Conservation (phyloP, 2,113 vertebrate genomes). For the Oxygymnocypris stewartii region DNA sequence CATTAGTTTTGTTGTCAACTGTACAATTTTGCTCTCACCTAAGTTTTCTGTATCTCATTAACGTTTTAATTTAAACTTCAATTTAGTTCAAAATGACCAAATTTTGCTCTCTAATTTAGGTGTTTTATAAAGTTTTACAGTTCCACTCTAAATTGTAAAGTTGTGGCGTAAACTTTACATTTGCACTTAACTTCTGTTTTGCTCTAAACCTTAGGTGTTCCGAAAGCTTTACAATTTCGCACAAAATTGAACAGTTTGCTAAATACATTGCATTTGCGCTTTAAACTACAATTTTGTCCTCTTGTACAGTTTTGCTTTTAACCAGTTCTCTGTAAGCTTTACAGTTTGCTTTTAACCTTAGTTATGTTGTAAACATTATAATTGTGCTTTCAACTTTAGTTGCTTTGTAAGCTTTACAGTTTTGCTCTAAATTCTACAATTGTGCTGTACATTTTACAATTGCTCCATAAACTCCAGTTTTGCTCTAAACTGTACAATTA, state of each 20-base stretch:
- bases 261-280: not conserved
- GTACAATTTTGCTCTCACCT: no score
- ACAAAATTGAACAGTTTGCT: no score
- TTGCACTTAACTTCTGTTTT: not conserved
- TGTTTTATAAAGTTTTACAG: not conserved
- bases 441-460: not conserved
- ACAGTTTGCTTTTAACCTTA: not conserved
- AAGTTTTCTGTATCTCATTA: no score
- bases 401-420: not conserved
- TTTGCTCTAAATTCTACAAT: not conserved
- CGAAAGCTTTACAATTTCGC: not conserved
- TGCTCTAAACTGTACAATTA: not conserved
- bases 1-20: not conserved
- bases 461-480: not conserved
- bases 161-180: not conserved
- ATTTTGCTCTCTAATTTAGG: not conserved
- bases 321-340: not conserved
- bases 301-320: no score
- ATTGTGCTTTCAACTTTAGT: not conserved
- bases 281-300: not conserved
- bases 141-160: not conserved
- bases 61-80: no score
- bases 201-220: not conserved
- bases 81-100: no score
- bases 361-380: not conserved